These are phyloP conservation scores for Pseudorectes ferrugineus DNA, from an alignment of 2,113 vertebrate genomes.

Conservation along the genomic window DNA sequence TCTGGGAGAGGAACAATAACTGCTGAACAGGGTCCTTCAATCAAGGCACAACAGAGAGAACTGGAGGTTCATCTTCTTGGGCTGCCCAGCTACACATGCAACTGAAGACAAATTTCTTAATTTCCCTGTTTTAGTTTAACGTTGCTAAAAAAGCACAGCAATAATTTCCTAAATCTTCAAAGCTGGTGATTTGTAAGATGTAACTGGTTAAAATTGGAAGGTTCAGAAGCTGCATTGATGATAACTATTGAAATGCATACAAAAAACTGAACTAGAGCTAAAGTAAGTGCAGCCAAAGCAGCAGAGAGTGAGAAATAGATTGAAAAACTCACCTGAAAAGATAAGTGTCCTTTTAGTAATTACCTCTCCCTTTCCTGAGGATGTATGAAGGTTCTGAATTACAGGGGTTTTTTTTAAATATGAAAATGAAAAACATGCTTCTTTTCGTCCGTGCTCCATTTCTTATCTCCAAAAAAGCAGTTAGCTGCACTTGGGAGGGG, in stretches of 20 bases:
- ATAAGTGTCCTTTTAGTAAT: neutral
- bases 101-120: neutral
- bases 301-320: neutral
- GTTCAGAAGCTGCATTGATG: neutral
- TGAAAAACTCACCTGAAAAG: constrained; percentile 32
- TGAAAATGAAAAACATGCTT: constrained; percentile 19
- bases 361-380: neutral
- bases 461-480: neutral
- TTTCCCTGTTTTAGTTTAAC: neutral
- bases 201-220: neutral
- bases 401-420: fast-evolving
- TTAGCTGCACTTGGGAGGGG: neutral
- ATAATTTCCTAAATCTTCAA: neutral
- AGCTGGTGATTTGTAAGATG: neutral
- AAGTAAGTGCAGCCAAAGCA: neutral
- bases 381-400: constrained; percentile 20
- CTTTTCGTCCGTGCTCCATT: neutral
- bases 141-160: neutral
- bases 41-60: neutral
- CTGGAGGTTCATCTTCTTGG: neutral
- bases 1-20: neutral
- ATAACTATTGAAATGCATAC: neutral
- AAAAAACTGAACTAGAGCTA: neutral
- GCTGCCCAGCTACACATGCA: neutral
- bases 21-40: neutral